These are phyloP conservation scores for Geotrypetes seraphini DNA, from an alignment of 2,797 vertebrate genomes.

Conservation along the genomic window DNA sequence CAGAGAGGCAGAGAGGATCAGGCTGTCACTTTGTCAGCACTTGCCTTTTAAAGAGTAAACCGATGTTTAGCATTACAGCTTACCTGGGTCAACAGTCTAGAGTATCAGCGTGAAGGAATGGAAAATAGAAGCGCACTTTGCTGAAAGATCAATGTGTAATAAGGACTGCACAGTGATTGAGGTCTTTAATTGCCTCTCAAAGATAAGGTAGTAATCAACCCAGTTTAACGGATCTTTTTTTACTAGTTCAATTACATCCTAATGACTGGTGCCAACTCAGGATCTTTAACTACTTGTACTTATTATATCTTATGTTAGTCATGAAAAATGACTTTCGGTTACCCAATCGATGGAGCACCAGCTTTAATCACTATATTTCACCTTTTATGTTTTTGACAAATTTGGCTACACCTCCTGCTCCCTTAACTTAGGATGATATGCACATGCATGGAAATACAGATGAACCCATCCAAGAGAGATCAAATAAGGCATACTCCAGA, in stretches of 20 bases:
- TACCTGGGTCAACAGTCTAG: constrained; percentile 63
- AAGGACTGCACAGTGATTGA: constrained; percentile 68
- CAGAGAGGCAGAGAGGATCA: constrained; percentile 52
- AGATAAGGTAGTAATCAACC: constrained; percentile 85
- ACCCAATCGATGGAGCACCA: constrained; percentile 55
- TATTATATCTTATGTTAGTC: constrained; percentile 79
- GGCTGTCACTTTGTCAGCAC: constrained; percentile 55
- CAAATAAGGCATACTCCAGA: no score
- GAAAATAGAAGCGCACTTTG: constrained; percentile 70
- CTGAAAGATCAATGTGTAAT: constrained; percentile 80
- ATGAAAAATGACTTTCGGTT: constrained; percentile 80
- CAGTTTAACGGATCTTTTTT: constrained; percentile 75
- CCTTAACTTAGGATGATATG: no score
- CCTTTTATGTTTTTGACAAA: constrained; percentile 48
- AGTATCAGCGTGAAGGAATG: constrained; percentile 70
- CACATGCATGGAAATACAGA: no score
- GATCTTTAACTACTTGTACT: constrained; percentile 89
- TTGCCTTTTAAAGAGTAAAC: constrained; percentile 52
- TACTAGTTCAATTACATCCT: constrained; percentile 83
- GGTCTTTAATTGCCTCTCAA: constrained; percentile 79
- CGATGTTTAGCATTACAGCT: constrained; percentile 60
- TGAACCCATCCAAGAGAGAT: no score
- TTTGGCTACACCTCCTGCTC: no score
- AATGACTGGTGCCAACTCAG: constrained; percentile 79
- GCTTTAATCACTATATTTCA: constrained; percentile 70